A percentile compares a stretch with the other conserved stretches of the same genome.
Conservation (phyloP, 2,113 vertebrate species). For the Strigops habroptila region DNA sequence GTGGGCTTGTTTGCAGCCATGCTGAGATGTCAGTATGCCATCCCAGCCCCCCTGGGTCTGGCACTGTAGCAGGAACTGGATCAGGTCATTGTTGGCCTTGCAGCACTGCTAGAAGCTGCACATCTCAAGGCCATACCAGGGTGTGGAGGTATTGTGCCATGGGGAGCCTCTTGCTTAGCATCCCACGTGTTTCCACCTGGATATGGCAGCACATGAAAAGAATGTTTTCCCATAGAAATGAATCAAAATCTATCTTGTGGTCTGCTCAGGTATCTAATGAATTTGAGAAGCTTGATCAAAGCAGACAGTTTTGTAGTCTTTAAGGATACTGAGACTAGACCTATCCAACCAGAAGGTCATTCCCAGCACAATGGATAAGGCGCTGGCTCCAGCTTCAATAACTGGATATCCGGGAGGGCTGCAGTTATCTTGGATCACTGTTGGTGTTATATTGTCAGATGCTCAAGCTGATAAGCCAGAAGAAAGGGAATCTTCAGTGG, state of each 20-base stretch:
- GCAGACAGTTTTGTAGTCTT: background rate
- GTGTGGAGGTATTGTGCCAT: background rate
- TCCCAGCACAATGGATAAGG: background rate
- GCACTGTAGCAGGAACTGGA: background rate
- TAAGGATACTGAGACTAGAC: background rate
- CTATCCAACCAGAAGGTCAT: background rate
- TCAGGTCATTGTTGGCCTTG: background rate
- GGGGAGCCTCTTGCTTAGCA: background rate
- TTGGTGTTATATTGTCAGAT: background rate
- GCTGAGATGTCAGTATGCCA: background rate
- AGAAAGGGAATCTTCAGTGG: background rate
- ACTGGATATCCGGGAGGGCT: background rate
- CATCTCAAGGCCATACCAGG: background rate
- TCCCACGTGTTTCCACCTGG: background rate
- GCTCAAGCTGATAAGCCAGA: background rate
- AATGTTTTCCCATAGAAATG: background rate
- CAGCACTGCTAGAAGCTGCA: background rate
- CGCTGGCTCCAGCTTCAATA: background rate
- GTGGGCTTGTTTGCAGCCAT: background rate
- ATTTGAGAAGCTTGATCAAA: background rate
- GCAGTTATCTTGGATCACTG: background rate
- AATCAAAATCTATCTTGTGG: background rate
- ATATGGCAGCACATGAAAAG: fast-evolving
- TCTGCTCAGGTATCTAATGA: background rate
- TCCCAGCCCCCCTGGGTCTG: background rate